A percentile compares a stretch with the other conserved stretches of the same genome.
Evolutionary conservation across 2,113 vertebrate species (phyloP).

Genomic region (Oreochromis aureus): DNA sequence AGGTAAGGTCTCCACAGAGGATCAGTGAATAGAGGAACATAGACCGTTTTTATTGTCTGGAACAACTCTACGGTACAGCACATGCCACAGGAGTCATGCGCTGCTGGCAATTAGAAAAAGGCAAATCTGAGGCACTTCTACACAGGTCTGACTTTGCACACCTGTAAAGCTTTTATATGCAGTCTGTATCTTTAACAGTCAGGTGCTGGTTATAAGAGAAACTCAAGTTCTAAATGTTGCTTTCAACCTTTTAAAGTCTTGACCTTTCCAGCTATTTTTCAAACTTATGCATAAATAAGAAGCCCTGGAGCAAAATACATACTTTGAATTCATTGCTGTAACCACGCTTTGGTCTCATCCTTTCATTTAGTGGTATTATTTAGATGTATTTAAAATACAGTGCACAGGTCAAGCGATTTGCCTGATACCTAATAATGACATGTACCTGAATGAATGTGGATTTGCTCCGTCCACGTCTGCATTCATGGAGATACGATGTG

Average conservation of each 20-base stretch:
- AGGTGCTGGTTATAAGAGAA: background rate
- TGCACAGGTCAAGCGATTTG: background rate
- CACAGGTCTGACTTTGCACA: background rate
- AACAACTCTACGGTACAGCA: fast-evolving
- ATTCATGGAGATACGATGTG: background rate
- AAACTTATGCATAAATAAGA: background rate
- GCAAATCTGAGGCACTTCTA: background rate
- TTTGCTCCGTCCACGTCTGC: background rate
- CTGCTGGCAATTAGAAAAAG: background rate
- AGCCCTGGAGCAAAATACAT: background rate
- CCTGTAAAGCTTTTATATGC: background rate
- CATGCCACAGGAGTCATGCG: background rate
- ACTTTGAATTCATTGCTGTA: background rate
- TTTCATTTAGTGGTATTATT: background rate
- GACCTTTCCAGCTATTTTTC: background rate
- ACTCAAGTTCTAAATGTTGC: background rate
- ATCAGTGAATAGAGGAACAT: background rate
- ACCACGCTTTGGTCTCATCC: background rate
- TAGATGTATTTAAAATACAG: background rate
- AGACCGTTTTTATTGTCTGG: background rate
- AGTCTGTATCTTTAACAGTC: background rate
- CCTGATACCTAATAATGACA: background rate
- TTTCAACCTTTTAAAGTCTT: background rate
- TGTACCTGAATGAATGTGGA: background rate
- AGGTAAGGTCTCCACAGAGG: background rate